A percentile compares a stretch with the other conserved stretches of the same genome.
These are phyloP conservation scores for Crossaster papposus DNA, from an alignment of 53 echinoderm and acorn worm genomes.

Conservation along the genomic window DNA sequence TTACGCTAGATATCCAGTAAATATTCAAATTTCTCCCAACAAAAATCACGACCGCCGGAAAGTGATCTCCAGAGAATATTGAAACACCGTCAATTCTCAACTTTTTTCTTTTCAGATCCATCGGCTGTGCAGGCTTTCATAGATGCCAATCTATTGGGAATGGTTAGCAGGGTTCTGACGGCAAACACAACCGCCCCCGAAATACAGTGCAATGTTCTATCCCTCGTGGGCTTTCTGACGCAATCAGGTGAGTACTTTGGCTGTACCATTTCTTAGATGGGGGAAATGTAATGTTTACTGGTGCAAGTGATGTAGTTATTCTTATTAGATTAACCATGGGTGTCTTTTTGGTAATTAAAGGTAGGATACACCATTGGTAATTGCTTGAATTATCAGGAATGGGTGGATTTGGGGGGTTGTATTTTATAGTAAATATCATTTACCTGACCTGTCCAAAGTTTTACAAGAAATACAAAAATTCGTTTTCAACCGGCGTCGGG, in stretches of 20 bases:
- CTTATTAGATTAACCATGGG: no score
- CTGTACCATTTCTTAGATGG: background rate
- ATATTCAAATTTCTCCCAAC: no score
- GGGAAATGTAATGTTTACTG: background rate
- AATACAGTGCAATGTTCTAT: conserved; percentile 91
- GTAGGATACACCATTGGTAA: background rate
- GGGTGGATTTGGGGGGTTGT: no score
- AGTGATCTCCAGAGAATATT: no score
- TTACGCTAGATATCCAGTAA: no score
- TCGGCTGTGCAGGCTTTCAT: conserved; percentile 69
- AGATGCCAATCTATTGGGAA: conserved; percentile 72
- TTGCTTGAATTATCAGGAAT: no score
- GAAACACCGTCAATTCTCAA: background rate
- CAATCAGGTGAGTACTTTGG: conserved; percentile 80
- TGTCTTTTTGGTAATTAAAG: background rate
- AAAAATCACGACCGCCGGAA: no score
- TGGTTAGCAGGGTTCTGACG: conserved; percentile 72
- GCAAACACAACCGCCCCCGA: conserved; percentile 72
- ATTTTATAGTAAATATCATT: no score
- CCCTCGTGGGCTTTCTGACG: conserved; percentile 88
- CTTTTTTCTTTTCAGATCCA: conserved; percentile 53
- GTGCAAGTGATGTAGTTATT: background rate
- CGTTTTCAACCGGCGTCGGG: no score
- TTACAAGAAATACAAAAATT: no score
- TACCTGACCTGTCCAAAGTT: no score